A percentile compares a stretch with the other conserved stretches of the same genome.
Conservation (phyloP, 1,140 invertebrate species). For the Micrasema minimum region DNA sequence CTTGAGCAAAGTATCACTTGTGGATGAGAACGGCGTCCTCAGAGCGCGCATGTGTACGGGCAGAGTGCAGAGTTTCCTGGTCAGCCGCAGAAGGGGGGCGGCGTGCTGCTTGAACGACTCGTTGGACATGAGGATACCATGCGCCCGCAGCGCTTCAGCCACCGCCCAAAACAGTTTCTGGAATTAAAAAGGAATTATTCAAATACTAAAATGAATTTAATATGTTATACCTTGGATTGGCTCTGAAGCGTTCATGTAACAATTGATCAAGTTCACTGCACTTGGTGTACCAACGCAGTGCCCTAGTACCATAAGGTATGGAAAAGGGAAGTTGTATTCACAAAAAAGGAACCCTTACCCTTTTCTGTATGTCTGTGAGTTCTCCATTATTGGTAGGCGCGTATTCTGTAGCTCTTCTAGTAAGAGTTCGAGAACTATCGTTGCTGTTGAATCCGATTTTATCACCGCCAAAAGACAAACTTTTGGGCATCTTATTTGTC, state of each 20-base stretch:
- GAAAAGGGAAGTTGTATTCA: too few relatives aligned
- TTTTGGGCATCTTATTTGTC: slow-evolving; percentile 66
- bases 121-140: slow-evolving; percentile 72
- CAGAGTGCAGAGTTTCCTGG: slow-evolving; percentile 61
- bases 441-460: slow-evolving; percentile 18
- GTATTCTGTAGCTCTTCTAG: slow-evolving; percentile 60
- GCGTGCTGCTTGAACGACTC: slow-evolving; percentile 74
- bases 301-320: too few relatives aligned
- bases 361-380: slow-evolving; percentile 72
- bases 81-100: slow-evolving; percentile 67
- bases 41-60: slow-evolving; percentile 59
- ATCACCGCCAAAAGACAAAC: slow-evolving; percentile 70
- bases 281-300: too few relatives aligned
- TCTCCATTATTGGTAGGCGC: slow-evolving; percentile 59
- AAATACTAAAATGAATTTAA: background rate
- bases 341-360: too few relatives aligned
- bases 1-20: slow-evolving; percentile 68
- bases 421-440: slow-evolving; percentile 47
- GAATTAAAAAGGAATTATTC: slow-evolving; percentile 49
- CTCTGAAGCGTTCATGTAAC: too few relatives aligned
- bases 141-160: slow-evolving; percentile 71
- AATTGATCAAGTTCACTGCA: too few relatives aligned
- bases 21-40: slow-evolving; percentile 58
- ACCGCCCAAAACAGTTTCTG: slow-evolving; percentile 79
- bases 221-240: too few relatives aligned